Percentiles rank a stretch among this genome's conserved stretches.
These are phyloP conservation scores for Acromyrmex charruanus DNA, from an alignment of 1,140 invertebrate species.

Conservation along the genomic window DNA sequence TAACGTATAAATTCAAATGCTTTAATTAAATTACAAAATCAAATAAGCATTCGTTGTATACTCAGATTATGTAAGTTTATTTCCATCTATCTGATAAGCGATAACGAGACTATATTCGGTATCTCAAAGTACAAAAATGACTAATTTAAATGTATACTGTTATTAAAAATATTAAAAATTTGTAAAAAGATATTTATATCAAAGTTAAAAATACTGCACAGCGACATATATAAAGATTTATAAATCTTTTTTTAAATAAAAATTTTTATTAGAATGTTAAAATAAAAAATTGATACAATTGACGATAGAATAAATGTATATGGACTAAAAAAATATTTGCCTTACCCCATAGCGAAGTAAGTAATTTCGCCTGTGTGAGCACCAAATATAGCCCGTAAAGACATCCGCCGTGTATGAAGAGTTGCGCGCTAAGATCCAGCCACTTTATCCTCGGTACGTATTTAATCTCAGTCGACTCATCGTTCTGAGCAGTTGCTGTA, in stretches of 20 bases:
- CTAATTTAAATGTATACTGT: background rate
- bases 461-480: slow-evolving; percentile 81
- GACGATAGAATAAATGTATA: background rate
- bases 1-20: background rate
- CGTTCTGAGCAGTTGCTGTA: background rate
- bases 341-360: slow-evolving; percentile 92
- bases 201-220: slow-evolving; percentile 1
- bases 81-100: background rate
- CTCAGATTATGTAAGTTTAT: slow-evolving; percentile 12
- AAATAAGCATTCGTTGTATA: background rate
- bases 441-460: slow-evolving; percentile 90
- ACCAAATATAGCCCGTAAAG: slow-evolving; percentile 91
- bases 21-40: background rate
- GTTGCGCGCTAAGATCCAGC: slow-evolving; percentile 90
- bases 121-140: background rate
- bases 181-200: background rate
- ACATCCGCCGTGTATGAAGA: slow-evolving; percentile 90
- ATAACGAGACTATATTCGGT: background rate
- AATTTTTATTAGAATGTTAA: background rate
- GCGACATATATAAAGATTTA: background rate
- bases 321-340: background rate
- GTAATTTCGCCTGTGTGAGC: slow-evolving; percentile 88
- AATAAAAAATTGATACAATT: background rate
- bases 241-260: background rate
- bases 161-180: background rate